phyloP scores from a whole-genome alignment of 2,888 invertebrate species.

The Amphipyra berbera region DNA sequence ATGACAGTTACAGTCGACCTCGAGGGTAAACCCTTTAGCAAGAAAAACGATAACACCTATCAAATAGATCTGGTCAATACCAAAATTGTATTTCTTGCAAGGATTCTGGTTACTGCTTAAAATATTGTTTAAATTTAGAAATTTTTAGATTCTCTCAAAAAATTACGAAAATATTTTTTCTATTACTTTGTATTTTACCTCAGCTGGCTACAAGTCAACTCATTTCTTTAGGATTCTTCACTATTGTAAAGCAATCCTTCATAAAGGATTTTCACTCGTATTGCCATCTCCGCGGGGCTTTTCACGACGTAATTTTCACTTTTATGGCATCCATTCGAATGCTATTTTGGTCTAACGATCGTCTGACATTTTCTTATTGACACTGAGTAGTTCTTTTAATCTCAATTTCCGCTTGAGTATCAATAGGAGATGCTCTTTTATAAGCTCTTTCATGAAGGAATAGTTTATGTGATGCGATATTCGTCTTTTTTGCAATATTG shows the following conservation, averaged over 20 bases:
- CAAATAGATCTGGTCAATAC: conserved; percentile 34
- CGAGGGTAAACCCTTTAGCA: conserved; percentile 46
- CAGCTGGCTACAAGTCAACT: background rate
- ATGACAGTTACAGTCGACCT: conserved; percentile 29
- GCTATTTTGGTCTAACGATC: conserved; percentile 13
- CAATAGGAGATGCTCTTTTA: background rate
- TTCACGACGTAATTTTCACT: conserved; percentile 20
- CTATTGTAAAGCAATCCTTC: conserved; percentile 11
- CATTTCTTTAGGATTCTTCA: conserved; percentile 1
- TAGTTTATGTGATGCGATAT: too few species aligned
- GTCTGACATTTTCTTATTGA: conserved; percentile 3
- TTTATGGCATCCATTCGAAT: conserved; percentile 11
- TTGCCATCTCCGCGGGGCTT: background rate
- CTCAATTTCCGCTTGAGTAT: background rate
- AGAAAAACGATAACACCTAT: conserved; percentile 55
- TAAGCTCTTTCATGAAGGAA: background rate
- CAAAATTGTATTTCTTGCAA: conserved; percentile 18
- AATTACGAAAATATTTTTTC: background rate
- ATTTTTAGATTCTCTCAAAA: background rate
- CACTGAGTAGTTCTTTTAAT: conserved; percentile 14
- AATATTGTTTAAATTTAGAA: background rate
- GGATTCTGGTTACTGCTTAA: conserved; percentile 21
- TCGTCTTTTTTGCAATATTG: too few species aligned
- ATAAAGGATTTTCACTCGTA: conserved; percentile 6
- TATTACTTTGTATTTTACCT: background rate